Base-by-base conservation (phyloP, 2,113 vertebrate genomes). In the Oncorhynchus kisutch region DNA sequence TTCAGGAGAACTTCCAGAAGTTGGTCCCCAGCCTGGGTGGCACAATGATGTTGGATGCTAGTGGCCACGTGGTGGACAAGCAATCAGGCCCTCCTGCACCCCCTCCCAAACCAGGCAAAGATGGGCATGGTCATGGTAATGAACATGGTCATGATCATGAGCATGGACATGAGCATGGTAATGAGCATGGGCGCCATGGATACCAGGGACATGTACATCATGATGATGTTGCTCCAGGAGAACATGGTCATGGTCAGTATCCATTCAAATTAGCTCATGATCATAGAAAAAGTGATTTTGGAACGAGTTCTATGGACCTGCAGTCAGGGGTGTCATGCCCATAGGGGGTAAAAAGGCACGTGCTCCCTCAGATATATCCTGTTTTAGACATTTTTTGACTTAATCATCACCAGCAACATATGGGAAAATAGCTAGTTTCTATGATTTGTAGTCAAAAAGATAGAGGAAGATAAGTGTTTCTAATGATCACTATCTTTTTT, bases 1-100 rank as follows among this genome's bases (percentile, higher is more conserved):
- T 82, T 67, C 83, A 99, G 97, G 97, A 98, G 88, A 94, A 96
- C 81, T 91, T 98, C 78, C 96, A 97, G 92, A 96, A 94, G 91
- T 96, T 95, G 86, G 94, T 97, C 88, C 95, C 97, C 3, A 89
- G 93, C n/a, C 88, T 93, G 25, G 97, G 97, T 72, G 96, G 95
- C 75, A 92, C 85, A 87, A 91, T 96, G 78, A 93, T 95, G 71
- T 54, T 54, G 51, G 93, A 88, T 67, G 71, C 90, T 25, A 91
- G 90, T 62, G 92, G 93, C 57, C 88, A 84, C 76, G 79, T 90
- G 54, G 68, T 93, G 7, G 85, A 87, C 78, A 88, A 88, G 79
- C 81, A 91, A 59, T 29, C 79, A 11, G 88, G 81, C 64, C 64
- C 87, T 45, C 93, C 93, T 4, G 70, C 92, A 74, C 91, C 92